Base-by-base conservation (phyloP, 2,888 invertebrate species). In the Neoaliturus tenellus region DNA sequence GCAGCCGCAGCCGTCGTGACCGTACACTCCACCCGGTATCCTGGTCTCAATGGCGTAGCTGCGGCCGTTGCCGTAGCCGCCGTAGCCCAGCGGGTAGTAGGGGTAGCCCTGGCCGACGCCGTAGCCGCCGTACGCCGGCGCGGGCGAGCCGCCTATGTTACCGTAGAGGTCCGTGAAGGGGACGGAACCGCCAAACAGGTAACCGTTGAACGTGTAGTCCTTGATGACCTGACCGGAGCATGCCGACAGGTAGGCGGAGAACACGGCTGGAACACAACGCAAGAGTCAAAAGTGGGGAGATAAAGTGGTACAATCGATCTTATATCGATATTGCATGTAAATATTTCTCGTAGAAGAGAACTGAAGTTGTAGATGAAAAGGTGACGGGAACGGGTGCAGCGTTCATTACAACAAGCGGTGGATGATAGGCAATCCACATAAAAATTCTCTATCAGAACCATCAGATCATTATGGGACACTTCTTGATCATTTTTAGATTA, bases 31-130 rank as follows among this genome's bases (percentile, higher is more conserved):
- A 0, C 73, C 44, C 5, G 73, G 73, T 1, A 75, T 48, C 48
- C n/a, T 25, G 8, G 73, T 75, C 41, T 75, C 44, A 28, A 75
- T 1, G 23, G 25, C 41, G 73, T 75, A 75, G 73, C 73, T 75
- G 39, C 73, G 35, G 35, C 44, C 44, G 14, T 35, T 6, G 20
- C 73, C 73, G 73, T 75, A 75, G 23, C 73, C 73, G 2, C 73
- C 73, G 73, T 75, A 75, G 44, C 73, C 73, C 25, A 75, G 44
- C 2, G 73, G 73, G 73, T 75, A 75, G 73, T 75, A 75, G 6
- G 73, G 73, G 73, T n/a, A 44, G 25, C 48, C 48, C 39, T 75
- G 20, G 48, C 73, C 73, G 3, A 75, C 44, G 5, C 73, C 73
- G 73, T 75, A 75, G 73, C 73, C 73, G 20, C 73, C 73, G 73